phyloP scores from a whole-genome alignment of 30 jellyfish, hydroid and myxozoan species.

The Cassiopea xamachana region DNA sequence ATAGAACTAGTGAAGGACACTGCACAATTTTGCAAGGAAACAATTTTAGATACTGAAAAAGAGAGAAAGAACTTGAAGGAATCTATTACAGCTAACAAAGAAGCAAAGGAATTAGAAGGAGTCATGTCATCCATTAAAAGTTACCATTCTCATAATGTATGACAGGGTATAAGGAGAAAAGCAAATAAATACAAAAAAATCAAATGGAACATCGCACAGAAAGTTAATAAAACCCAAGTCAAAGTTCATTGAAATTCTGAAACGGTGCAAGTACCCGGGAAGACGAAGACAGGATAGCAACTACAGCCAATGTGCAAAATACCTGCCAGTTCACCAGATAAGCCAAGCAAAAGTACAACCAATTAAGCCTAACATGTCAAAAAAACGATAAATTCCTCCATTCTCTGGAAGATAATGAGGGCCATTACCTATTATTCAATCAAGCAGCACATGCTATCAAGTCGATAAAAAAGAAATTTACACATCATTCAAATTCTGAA shows the following conservation, averaged over 20 bases:
- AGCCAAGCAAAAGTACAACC: slow-evolving; percentile 2
- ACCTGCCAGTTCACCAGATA: background rate
- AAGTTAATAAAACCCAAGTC: too few species aligned
- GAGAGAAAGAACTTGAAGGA: too few species aligned
- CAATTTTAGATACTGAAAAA: too few species aligned
- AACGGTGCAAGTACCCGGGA: background rate
- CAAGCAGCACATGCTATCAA: background rate
- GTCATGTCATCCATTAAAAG: too few species aligned
- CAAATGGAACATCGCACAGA: too few species aligned
- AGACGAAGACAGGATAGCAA: background rate
- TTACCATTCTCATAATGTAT: too few species aligned
- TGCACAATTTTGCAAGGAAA: too few species aligned
- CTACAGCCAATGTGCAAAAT: background rate
- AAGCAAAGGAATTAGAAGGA: too few species aligned
- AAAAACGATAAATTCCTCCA: background rate
- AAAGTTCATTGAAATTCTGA: background rate
- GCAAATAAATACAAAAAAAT: too few species aligned
- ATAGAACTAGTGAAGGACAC: too few species aligned
- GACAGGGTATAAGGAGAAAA: too few species aligned
- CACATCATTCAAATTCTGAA: background rate
- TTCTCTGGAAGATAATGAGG: background rate
- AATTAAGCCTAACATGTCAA: background rate
- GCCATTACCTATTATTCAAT: background rate
- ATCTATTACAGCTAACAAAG: too few species aligned
- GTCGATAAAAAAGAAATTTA: background rate